Evolutionary conservation across 2,888 invertebrate species (phyloP).

Genomic region (Patella ulyssiponensis): DNA sequence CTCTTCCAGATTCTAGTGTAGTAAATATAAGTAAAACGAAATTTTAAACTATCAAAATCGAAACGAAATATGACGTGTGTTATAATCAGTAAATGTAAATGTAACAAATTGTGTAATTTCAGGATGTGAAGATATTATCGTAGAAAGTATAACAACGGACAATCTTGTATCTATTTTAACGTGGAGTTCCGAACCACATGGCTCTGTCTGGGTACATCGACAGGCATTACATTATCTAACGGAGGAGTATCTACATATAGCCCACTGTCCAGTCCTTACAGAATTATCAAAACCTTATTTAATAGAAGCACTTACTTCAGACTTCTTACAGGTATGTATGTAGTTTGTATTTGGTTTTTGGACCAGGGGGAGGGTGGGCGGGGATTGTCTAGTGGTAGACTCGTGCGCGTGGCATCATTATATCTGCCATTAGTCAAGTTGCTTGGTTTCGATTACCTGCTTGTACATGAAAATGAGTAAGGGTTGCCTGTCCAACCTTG

Average conservation of each 20-base stretch:
- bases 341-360: no score
- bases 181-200: conserved; percentile 93
- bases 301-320: conserved; percentile 83
- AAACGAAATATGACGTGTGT: no score
- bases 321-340: conserved; percentile 76
- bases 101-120: conserved; percentile 17
- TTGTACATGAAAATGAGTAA: no score
- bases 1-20: background rate
- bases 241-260: conserved; percentile 85
- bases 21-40: no score
- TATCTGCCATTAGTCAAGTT: no score
- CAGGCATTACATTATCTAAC: conserved; percentile 92
- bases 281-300: conserved; percentile 84
- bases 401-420: no score
- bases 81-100: background rate
- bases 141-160: conserved; percentile 87
- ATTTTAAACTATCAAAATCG: background rate
- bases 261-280: conserved; percentile 80
- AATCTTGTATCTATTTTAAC: conserved; percentile 85
- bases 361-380: no score
- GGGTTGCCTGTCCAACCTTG: no score
- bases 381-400: no score
- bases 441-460: no score
- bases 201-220: conserved; percentile 91
- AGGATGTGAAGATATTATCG: conserved; percentile 93